A percentile compares a stretch with the other conserved stretches of the same genome.
phyloP scores from a whole-genome alignment of 1,140 invertebrate genomes.

The Anagrus nilaparvatae region DNA sequence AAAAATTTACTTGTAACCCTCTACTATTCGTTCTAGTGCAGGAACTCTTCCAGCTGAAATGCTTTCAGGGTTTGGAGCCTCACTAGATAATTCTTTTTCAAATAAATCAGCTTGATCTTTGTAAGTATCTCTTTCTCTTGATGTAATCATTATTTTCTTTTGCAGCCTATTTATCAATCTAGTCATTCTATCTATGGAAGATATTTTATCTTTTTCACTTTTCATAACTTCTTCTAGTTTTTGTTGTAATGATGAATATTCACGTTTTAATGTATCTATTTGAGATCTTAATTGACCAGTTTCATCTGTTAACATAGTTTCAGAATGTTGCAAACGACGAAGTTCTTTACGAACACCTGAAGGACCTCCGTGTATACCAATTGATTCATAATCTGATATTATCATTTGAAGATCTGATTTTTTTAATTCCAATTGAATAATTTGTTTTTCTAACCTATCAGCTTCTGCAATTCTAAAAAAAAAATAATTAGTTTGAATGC shows the following conservation, averaged over 20 bases:
- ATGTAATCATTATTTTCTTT: conserved; percentile 51
- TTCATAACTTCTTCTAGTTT: conserved; percentile 35
- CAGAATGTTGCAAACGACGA: conserved; percentile 35
- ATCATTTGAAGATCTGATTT: conserved; percentile 26
- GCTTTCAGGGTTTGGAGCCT: conserved; percentile 22
- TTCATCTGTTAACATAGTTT: conserved; percentile 30
- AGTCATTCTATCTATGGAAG: conserved; percentile 33
- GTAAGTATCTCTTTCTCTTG: conserved; percentile 65
- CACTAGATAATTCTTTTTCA: conserved; percentile 62
- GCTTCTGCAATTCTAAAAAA: conserved; percentile 30
- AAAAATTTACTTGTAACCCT: conserved; percentile 31
- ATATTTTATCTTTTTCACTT: conserved; percentile 26
- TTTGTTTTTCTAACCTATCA: conserved; percentile 31
- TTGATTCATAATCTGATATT: conserved; percentile 33
- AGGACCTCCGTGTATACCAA: conserved; percentile 32
- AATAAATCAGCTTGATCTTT: conserved; percentile 70
- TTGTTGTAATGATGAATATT: conserved; percentile 22
- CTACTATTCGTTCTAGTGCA: conserved; percentile 30
- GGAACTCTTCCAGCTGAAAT: conserved; percentile 28
- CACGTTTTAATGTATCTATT: conserved; percentile 27
- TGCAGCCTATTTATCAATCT: conserved; percentile 42
- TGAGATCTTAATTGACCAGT: conserved; percentile 33
- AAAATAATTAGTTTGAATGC: background rate
- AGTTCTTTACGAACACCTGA: conserved; percentile 30
- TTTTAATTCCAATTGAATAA: conserved; percentile 25